Evolutionary conservation across 1,140 invertebrate species (phyloP).

Genomic region (Potamilus streckersoni): DNA sequence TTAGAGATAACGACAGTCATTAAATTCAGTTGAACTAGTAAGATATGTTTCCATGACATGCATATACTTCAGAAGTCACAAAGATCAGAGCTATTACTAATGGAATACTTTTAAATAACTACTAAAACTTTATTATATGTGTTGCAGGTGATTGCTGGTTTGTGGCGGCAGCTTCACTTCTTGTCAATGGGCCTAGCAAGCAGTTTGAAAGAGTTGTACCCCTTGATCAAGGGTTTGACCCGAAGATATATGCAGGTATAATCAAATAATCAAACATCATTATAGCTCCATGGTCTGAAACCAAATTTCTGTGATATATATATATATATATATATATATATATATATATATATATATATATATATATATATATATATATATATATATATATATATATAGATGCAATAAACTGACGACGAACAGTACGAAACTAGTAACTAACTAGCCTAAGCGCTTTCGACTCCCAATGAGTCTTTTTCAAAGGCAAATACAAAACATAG

Average conservation of each 20-base stretch:
- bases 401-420: too few species aligned
- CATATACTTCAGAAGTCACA: neutral
- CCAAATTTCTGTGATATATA: too few species aligned
- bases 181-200: slow-evolving; percentile 46
- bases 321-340: too few species aligned
- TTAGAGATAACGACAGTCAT: neutral
- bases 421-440: too few species aligned
- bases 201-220: slow-evolving; percentile 54
- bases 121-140: neutral
- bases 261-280: too few species aligned
- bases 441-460: too few species aligned
- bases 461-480: too few species aligned
- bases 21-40: neutral
- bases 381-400: too few species aligned
- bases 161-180: slow-evolving; percentile 49
- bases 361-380: too few species aligned
- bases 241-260: slow-evolving; percentile 40
- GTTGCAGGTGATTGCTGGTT: slow-evolving; percentile 60
- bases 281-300: too few species aligned
- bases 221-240: slow-evolving; percentile 51
- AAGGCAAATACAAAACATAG: too few species aligned
- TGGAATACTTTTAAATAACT: neutral
- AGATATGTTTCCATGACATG: neutral
- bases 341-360: too few species aligned
- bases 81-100: neutral